Evolutionary conservation across 2,888 invertebrate species (phyloP), one percentile per base, ranked within the genome.

Genomic region (Chalcosyrphus nemorum): DNA sequence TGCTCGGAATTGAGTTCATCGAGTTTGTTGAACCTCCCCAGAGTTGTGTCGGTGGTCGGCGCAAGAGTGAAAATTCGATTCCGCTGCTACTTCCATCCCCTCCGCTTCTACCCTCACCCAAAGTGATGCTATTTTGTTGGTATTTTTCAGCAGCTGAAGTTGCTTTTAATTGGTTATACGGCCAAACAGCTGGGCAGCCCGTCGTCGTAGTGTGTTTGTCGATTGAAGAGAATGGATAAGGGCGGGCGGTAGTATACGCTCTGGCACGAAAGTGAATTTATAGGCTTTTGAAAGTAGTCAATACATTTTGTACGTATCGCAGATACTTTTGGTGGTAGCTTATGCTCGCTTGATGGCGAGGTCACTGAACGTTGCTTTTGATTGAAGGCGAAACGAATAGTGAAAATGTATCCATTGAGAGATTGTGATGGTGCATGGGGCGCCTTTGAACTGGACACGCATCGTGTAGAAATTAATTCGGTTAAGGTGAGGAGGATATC

Each of bases 41-140:
- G 35, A 59, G 72, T 56, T 13, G 3, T 9, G 77, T 54, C 24
- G 72, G n/a, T 66, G 52, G 82, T 72, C 38, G 74, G 68, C n/a
- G n/a, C 68, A 66, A 77, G 80, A 84, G 84, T 84, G 84, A 84
- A 84, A 84, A 84, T 84, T 80, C 80, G 70, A 78, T 72, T 68
- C 50, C 72, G 52, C 24, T 24, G 2, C 13, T 9, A 13, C 63
- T 35, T 15, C n/a, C 56, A 32, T 38, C 32, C 21, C 32, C 59
- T 50, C 29, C 11, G 19, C 43, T 17, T 32, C 43, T n/a, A 50
- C 50, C 32, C 50, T 47, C 19, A n/a, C 35, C n/a, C 32, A 21
- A 63, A 43, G 47, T 61, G 82, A 72, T 78, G 72, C 77, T 72
- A 72, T 59, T n/a, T n/a, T 75, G 61, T 50, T 63, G 81, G 7